These are phyloP conservation scores for Dione vanillae DNA, from an alignment of 2,888 invertebrate species.

Conservation along the genomic window DNA sequence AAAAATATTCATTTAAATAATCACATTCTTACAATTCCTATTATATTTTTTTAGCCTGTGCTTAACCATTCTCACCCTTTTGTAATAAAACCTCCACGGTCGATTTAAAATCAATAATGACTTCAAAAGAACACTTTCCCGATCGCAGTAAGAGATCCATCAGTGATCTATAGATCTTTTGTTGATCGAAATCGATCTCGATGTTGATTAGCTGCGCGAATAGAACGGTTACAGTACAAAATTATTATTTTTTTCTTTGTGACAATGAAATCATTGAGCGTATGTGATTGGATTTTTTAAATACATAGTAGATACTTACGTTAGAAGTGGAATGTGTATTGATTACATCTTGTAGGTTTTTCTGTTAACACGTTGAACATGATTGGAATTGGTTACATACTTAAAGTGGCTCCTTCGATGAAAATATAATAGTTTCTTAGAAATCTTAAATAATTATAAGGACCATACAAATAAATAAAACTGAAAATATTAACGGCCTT, in stretches of 20 bases:
- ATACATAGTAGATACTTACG: neutral
- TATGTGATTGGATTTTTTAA: slow-evolving; percentile 57
- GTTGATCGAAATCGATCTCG: slow-evolving; percentile 75
- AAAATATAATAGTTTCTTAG: neutral
- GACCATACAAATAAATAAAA: too few relatives aligned
- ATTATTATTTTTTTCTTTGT: slow-evolving; percentile 53
- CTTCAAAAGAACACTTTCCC: slow-evolving; percentile 73
- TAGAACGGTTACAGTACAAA: slow-evolving; percentile 57
- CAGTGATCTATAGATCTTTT: slow-evolving; percentile 76
- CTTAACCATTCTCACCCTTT: slow-evolving; percentile 57
- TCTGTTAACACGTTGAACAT: neutral
- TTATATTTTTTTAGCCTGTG: slow-evolving; percentile 42
- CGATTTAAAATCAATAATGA: slow-evolving; percentile 80
- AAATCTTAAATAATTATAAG: too few relatives aligned
- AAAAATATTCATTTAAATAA: neutral
- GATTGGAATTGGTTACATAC: neutral
- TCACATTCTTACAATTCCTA: slow-evolving; percentile 25
- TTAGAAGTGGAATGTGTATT: neutral
- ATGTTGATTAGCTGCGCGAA: slow-evolving; percentile 71
- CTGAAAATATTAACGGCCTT: too few relatives aligned
- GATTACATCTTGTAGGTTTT: neutral
- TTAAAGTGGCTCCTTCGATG: neutral
- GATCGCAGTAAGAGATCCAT: slow-evolving; percentile 80
- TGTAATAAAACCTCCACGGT: slow-evolving; percentile 65
- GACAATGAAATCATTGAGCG: slow-evolving; percentile 52